Evolutionary conservation across 2,113 vertebrate genomes (phyloP), one percentile per base, ranked within the genome.

Genomic region (Apistogramma diplotaenia): DNA sequence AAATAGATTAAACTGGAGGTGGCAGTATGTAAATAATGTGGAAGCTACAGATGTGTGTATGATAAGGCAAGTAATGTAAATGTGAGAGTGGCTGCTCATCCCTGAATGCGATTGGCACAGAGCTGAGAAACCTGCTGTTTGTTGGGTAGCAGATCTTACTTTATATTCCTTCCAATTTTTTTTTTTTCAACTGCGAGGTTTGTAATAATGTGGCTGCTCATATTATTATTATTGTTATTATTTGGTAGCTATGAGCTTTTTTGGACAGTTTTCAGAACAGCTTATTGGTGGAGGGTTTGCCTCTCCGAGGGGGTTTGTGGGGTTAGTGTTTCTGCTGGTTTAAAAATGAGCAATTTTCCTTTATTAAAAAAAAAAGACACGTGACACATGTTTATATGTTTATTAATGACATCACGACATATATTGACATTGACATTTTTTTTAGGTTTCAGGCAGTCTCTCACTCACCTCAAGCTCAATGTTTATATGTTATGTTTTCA

Each of bases 191-290:
- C 51, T 74, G 51, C 35, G 13, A 58, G 80, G 58, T 87, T 84
- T 43, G 23, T 55, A 62, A 43, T 76, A 72, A 62, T 84, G 74
- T 72, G 51, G 16, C 59, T 81, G 46, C 40, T 77, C 18, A 57
- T 57, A 72, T 78, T 53, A 15, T 46, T 37, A 10, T 16, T 46
- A 27, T 27, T 33, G 40, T 19, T 74, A 21, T 81, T 75, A 40
- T 85, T 33, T 13, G 65, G 31, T 16, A 74, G 77, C 78, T 79
- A 23, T 49, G 76, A 83, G 77, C 31, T 85, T 71, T 86, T 85
- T 23, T 85, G 79, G 75, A 8, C 79, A 78, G 54, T 74, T 71
- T 86, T 87, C 72, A 74, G 55, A 82, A 46, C 57, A 67, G 67
- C 80, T 88, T 67, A 37, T 16, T 46, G 60, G 58, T 76, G 35